phyloP scores from a whole-genome alignment of 2,888 invertebrate species.

The Keiferia lycopersicella region DNA sequence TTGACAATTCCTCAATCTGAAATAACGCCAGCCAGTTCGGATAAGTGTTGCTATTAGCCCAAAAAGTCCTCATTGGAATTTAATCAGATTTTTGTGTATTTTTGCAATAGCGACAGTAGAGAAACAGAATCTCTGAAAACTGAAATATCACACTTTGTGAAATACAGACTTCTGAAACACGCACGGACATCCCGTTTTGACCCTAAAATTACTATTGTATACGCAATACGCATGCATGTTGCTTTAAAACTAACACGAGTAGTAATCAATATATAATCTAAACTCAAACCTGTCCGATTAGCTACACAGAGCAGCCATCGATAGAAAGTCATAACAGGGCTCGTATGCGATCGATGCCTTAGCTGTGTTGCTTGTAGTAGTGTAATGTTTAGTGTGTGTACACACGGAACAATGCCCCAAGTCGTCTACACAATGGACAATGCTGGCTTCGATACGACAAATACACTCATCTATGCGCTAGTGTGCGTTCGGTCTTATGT shows the following conservation, averaged over 20 bases:
- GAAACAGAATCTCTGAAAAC: too few species aligned
- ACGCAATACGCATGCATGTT: too few species aligned
- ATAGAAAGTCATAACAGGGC: slow-evolving; percentile 53
- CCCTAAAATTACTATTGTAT: too few species aligned
- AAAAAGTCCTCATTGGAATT: too few species aligned
- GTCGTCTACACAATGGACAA: slow-evolving; percentile 78
- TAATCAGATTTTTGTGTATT: too few species aligned
- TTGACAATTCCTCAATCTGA: too few species aligned
- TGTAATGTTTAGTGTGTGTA: slow-evolving; percentile 42
- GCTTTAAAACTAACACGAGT: not conserved
- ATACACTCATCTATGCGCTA: slow-evolving; percentile 62
- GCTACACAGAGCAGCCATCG: slow-evolving; percentile 1
- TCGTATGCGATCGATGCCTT: slow-evolving; percentile 60
- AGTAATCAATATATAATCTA: not conserved
- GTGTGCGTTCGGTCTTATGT: slow-evolving; percentile 62
- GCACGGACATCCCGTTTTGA: too few species aligned
- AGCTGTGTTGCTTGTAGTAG: slow-evolving; percentile 33
- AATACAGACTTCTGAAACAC: too few species aligned
- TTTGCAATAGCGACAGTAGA: too few species aligned
- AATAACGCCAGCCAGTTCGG: too few species aligned
- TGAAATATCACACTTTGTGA: too few species aligned
- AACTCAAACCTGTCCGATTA: slow-evolving; percentile 7
- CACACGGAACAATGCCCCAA: slow-evolving; percentile 70
- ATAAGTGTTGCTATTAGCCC: too few species aligned
- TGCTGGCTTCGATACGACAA: slow-evolving; percentile 68